Evolutionary conservation across 2,797 vertebrate species (phyloP).

Genomic region (Phalloptychus januarius): DNA sequence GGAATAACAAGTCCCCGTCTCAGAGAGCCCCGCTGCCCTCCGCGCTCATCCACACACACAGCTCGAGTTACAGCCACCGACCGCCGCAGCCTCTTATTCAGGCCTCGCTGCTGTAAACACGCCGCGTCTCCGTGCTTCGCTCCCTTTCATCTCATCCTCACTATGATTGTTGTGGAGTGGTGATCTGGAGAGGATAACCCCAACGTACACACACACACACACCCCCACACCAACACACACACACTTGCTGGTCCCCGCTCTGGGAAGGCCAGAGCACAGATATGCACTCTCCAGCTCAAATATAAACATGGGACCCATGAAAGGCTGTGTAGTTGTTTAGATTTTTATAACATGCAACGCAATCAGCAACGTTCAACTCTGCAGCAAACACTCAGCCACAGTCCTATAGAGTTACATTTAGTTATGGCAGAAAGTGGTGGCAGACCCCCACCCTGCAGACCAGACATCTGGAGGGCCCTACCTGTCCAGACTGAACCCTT

Average conservation of each 20-base stretch:
- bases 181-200: conserved; percentile 44
- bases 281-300: conserved; percentile 47
- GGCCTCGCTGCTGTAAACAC: conserved; percentile 68
- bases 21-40: conserved; percentile 36
- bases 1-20: conserved; percentile 53
- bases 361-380: conserved; percentile 14
- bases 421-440: neutral
- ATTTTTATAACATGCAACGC: conserved; percentile 11
- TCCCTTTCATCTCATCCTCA: conserved; percentile 62
- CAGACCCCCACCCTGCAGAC: neutral
- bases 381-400: conserved; percentile 12
- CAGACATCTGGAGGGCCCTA: neutral
- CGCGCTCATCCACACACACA: conserved; percentile 48
- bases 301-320: conserved; percentile 26
- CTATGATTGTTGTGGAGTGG: conserved; percentile 70
- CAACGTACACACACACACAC: conserved; percentile 42
- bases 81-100: conserved; percentile 63
- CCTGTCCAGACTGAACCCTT: neutral
- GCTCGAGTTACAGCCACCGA: conserved; percentile 66
- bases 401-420: neutral
- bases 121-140: conserved; percentile 37
- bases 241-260: conserved; percentile 26
- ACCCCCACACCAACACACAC: conserved; percentile 42
- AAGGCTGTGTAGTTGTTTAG: conserved; percentile 16
- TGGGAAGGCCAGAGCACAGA: conserved; percentile 35